These are phyloP conservation scores for Kryptolebias ocellatus DNA, from an alignment of 2,797 vertebrate genomes.

Conservation along the genomic window DNA sequence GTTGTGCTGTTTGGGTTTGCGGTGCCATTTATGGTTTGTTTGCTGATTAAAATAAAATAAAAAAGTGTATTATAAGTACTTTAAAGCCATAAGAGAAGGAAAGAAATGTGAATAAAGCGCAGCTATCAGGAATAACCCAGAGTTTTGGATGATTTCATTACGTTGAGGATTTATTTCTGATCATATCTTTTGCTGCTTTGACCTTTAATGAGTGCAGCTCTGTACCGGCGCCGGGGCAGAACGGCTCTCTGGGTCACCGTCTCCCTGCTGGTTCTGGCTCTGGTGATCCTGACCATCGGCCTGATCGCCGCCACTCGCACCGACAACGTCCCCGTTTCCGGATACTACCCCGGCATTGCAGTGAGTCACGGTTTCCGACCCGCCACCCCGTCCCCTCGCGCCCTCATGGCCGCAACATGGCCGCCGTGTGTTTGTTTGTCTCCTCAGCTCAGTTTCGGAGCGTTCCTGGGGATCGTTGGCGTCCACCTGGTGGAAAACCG, in stretches of 20 bases:
- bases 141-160: no score
- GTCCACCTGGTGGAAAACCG: constrained; percentile 94
- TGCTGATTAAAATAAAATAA: no score
- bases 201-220: constrained; percentile 64
- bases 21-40: no score
- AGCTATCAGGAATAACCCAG: no score
- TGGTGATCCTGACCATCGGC: constrained; percentile 88
- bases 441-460: constrained; percentile 92
- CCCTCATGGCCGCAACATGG: no score
- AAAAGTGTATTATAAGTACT: no score
- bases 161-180: no score
- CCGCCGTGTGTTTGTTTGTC: constrained; percentile 9
- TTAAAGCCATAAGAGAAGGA: no score
- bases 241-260: constrained; percentile 88
- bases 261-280: constrained; percentile 84
- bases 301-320: constrained; percentile 91
- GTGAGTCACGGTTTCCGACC: constrained; percentile 81
- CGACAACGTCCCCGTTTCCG: constrained; percentile 90
- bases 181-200: neutral
- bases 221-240: constrained; percentile 85
- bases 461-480: constrained; percentile 92
- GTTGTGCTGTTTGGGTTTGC: no score
- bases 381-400: no score
- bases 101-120: no score
- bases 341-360: constrained; percentile 92